Base-by-base conservation (phyloP, 2,888 invertebrate species). In the Plagodis dolabraria region DNA sequence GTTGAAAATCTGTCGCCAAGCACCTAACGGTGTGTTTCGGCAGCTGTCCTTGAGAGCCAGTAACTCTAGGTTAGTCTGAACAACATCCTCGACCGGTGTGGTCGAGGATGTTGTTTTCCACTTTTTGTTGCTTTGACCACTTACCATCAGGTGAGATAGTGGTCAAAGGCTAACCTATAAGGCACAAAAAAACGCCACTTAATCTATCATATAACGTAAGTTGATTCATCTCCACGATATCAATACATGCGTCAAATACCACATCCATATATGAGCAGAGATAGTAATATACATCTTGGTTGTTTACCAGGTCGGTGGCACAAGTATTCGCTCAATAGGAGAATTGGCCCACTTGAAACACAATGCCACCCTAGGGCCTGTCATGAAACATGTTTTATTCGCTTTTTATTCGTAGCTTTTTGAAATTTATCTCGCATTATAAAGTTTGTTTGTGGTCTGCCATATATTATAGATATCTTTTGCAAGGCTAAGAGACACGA, bases 321-420 rank as follows among this genome's bases (percentile, higher is more conserved):
- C 82, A 83, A 88, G 87, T 83, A 81, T 68, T 71, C 71, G 76
- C 71, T 91, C 79, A 88, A 92, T 91, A 83, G 85, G 83, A 85
- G 89, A 90, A 92, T 92, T 92, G 90, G 92, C 87, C 92, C 85
- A 89, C 92, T 92, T 67, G 77, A 87, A 66, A 65, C 78, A 89
- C 89, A 91, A 92, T 85, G 65, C 75, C 65, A 67, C 64, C 76
- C 72, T 69, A 69, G 70, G 75, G 68, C 73, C 72, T 63, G 67
- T 61, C 64, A 55, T 57, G 54, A 57, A 78, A 78, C 78, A 79
- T 64, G 68, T 79, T 76, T 77, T 74, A 74, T 71, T 53, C 52
- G 64, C 65, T 71, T 74, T 72, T 71, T 75, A 69, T 48, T 64
- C 54, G 36, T 33, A 40, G 42, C 44, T 55, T 22, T 59, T 51